Base-by-base conservation (phyloP, 1,140 invertebrate species). In the Tetraneura akinire region DNA sequence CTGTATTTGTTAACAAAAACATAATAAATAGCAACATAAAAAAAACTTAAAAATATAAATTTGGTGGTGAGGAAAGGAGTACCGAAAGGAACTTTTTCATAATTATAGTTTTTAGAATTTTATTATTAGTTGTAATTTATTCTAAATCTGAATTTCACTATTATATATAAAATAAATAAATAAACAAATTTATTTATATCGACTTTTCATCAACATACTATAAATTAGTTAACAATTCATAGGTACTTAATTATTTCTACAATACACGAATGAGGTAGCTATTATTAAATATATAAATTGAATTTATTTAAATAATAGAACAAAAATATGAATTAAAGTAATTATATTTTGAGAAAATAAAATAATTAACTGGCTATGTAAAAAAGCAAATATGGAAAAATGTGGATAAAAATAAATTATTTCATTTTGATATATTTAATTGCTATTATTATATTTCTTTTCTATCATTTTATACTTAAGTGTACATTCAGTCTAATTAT, bases 401-500 rank as follows among this genome's bases (percentile, higher is more conserved):
- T 3, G 14, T 37, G 32, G 42, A 66, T 42, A 66, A 45, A 42
- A 68, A 68, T 47, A 68, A 37, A 37, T 45, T 66, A 42, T 13
- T 66, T 66, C n/a, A 68, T 45, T 68, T 21, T 26, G 37, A 47
- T 37, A 37, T 37, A 37, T 37, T n/a, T 18, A 70, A 70, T 16
- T 26, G 45, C 16, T 51, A 49, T 16, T 16, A 51, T 51, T 9
- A 71, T 9, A 71, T 26, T 26, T 16, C 3, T 29, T 16, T 68
- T 68, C n/a, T 3, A 51, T 51, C 14, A 21, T 14, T 71, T 29
- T 71, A 21, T 29, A 51, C 23, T 26, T 51, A 51, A 29, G 47
- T 9, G 51, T n/a, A 49, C 16, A 71, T 51, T 71, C 68, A 71
- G 68, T 71, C 68, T 51, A 71, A 21, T 62, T 16, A 62, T 18